phyloP scores from a whole-genome alignment of 2,113 vertebrate genomes.

The Eira barbara region DNA sequence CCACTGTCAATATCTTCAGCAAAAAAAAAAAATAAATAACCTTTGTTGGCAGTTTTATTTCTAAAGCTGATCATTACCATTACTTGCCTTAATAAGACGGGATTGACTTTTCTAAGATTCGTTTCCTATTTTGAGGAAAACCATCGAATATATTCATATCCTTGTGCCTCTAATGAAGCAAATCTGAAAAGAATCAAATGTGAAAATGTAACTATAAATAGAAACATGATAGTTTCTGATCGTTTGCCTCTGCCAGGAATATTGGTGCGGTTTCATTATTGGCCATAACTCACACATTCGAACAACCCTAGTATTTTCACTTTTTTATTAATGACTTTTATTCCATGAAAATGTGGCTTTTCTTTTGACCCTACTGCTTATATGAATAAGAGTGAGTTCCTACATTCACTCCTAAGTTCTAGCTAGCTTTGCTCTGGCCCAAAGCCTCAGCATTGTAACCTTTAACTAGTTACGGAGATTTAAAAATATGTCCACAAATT shows the following conservation, averaged over 20 bases:
- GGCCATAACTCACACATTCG: neutral
- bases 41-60: constrained; percentile 5
- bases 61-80: neutral
- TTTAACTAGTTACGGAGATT: neutral
- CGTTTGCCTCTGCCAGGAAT: neutral
- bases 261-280: neutral
- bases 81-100: neutral
- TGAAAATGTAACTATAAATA: neutral
- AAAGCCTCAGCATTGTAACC: neutral
- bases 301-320: neutral
- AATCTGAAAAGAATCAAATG: neutral
- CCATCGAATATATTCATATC: neutral
- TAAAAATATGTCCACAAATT: neutral
- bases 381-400: neutral
- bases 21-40: neutral
- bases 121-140: neutral
- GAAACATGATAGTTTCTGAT: neutral
- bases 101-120: neutral
- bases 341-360: neutral
- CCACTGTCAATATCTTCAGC: neutral
- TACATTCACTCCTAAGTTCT: neutral
- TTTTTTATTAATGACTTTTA: neutral
- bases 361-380: neutral
- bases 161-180: neutral
- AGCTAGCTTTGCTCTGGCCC: neutral